Base-by-base conservation (phyloP, 1,140 invertebrate species). In the Euwallacea similis region DNA sequence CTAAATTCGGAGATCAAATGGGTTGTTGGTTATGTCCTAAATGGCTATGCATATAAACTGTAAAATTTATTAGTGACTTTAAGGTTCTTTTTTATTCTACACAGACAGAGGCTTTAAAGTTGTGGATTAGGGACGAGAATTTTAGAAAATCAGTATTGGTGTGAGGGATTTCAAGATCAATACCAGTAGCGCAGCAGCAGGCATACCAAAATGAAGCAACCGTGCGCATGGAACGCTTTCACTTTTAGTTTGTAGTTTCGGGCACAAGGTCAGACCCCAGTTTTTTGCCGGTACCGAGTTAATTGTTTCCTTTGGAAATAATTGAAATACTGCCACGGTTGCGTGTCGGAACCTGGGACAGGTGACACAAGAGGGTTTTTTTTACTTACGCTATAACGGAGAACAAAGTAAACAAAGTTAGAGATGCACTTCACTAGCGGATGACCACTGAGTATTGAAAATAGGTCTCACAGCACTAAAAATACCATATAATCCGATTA, bases 301-400 rank as follows among this genome's bases (percentile, higher is more conserved):
- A 66, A 66, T 66, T 66, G 54, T 66, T 66, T 66, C 64, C 64
- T 66, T 66, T 66, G 43, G 64, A 66, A 66, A 66, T 66, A 66
- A 56, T 66, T 58, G 53, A 58, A 56, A 66, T 54, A 66, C 56
- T 66, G 64, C 64, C 54, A 66, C 64, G 64, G 64, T 55, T 66
- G 64, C 64, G 46, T 58, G 64, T 66, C 21, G 13, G 21, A 33
- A 33, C 21, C 21, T 33, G 21, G 21, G 21, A 50, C 41, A 21
- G 43, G 46, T 15, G 56, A 66, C 46, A 58, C 55, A 44, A 66
- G 43, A 56, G 16, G 41, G 33, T 7, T 42, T 58, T 47, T 41
- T 46, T 50, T 50, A 10, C 46, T 50, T 33, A 33, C 21, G 21
- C 21, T 33, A 33, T 33, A 33, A 63, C 54, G 11, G 61, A 6